Evolutionary conservation across 2,113 vertebrate species (phyloP), one percentile per base, ranked within the genome.

Genomic region (Melanostigma gelatinosum): DNA sequence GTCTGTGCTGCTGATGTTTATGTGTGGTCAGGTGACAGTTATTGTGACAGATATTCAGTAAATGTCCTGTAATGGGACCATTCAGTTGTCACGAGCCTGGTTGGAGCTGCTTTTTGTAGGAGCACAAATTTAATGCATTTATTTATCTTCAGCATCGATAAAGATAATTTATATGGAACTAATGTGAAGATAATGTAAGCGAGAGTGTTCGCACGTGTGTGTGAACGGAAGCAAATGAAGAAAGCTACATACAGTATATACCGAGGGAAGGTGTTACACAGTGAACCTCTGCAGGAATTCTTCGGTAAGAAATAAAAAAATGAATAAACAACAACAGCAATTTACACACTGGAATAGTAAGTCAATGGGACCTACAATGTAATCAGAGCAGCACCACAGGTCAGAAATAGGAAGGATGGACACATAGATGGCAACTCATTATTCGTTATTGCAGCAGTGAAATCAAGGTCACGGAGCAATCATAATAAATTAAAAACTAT

Each of bases 1-100:
- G 0, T n/a, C 27, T 20, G 0, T 9, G 27, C 20, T 42, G 65
- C 50, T 63, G 67, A 11, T 4, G 34, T 61, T 48, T 58, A n/a
- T 57, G 4, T 67, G 16, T n/a, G 29, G 29, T 44, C 40, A 13
- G 9, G 1, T 12, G 22, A 65, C 71, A 65, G 64, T 74, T 63
- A 57, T 18, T n/a, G 61, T 72, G 67, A 72, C 24, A 66, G 29
- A 60, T 70, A 24, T 58, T 42, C n/a, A 57, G 27, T 32, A 32
- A 73, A 73, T 55, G 8, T 44, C 15, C 42, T 15, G 22, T 55
- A 48, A 80, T 63, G 12, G 16, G 12, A 10, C 4, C 5, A 2
- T 12, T 69, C 12, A 60, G 1, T 10, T 24, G 3, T 71, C 24
- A n/a, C 10, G 0, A 0, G 69, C 7, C 50, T 58, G 61, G 29